A percentile compares a stretch with the other conserved stretches of the same genome.
Conservation (phyloP, 2,797 vertebrate genomes). For the Carduelis carduelis region DNA sequence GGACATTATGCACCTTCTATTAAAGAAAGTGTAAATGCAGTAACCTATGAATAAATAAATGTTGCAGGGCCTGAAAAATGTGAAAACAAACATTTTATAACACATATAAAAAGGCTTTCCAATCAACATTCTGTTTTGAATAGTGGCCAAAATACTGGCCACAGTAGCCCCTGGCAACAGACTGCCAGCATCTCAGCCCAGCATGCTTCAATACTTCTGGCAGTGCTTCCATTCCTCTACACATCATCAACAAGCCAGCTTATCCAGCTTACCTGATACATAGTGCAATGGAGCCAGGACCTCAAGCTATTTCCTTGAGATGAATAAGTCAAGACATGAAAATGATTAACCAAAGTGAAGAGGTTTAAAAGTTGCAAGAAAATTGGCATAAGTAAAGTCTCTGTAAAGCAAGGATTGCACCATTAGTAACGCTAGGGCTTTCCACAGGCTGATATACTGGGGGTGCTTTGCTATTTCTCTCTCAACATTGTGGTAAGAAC, state of each 20-base stretch:
- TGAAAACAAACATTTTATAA: conserved; percentile 54
- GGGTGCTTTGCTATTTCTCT: background rate
- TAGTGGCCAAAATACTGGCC: background rate
- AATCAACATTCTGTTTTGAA: conserved; percentile 54
- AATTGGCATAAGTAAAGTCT: conserved; percentile 56
- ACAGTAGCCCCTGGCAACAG: conserved; percentile 39
- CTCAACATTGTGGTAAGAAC: conserved; percentile 24
- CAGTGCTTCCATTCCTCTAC: conserved; percentile 40
- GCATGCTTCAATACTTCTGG: conserved; percentile 35
- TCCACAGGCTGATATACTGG: conserved; percentile 52
- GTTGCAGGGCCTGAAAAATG: conserved; percentile 6
- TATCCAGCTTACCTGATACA: conserved; percentile 60
- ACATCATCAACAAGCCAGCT: conserved; percentile 46
- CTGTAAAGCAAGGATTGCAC: conserved; percentile 17
- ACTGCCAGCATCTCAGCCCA: conserved; percentile 18
- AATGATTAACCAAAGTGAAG: conserved; percentile 67
- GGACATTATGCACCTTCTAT: background rate
- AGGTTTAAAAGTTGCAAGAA: conserved; percentile 54
- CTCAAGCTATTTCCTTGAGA: conserved; percentile 65
- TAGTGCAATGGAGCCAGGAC: conserved; percentile 13
- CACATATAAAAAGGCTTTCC: conserved; percentile 24
- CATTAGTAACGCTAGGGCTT: conserved; percentile 56
- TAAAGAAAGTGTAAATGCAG: conserved; percentile 8
- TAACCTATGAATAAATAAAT: background rate
- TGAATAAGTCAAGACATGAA: conserved; percentile 68